A percentile compares a stretch with the other conserved stretches of the same genome.
These are phyloP conservation scores for Acipenser oxyrinchus DNA, from an alignment of 2,797 vertebrate species.

Conservation along the genomic window DNA sequence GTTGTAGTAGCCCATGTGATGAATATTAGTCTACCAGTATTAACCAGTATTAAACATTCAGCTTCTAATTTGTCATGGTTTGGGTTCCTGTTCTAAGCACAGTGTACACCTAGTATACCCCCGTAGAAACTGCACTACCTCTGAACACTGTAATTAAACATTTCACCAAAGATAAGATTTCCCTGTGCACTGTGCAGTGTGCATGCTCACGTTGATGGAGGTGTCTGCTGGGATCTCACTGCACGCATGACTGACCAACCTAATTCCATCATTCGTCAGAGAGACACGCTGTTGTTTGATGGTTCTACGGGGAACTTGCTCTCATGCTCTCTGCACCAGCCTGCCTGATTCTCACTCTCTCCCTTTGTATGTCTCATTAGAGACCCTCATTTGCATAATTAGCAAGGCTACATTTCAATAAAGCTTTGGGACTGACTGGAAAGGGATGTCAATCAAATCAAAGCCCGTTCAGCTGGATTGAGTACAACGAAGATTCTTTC, in stretches of 20 bases:
- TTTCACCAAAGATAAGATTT: too few relatives aligned
- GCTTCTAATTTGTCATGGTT: too few relatives aligned
- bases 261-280: conserved; percentile 56
- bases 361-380: not conserved
- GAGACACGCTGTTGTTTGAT: conserved; percentile 59
- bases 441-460: not conserved
- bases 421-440: not conserved
- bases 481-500: not conserved
- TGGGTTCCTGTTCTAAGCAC: too few relatives aligned
- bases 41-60: too few relatives aligned
- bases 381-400: not conserved
- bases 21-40: too few relatives aligned
- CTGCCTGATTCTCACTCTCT: conserved; percentile 30
- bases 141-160: too few relatives aligned
- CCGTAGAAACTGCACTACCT: too few relatives aligned
- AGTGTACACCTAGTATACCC: too few relatives aligned
- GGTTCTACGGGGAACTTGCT: conserved; percentile 59
- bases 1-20: too few relatives aligned
- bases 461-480: not conserved
- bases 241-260: conserved; percentile 53
- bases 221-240: conserved; percentile 47
- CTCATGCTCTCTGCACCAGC: conserved; percentile 33
- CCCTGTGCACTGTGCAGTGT: conserved; percentile 34
- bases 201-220: conserved; percentile 38
- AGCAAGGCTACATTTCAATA: not conserved